Percentiles rank a stretch among this genome's conserved stretches.
These are phyloP conservation scores for Scatophagus argus DNA, from an alignment of 2,113 vertebrate genomes.

Conservation along the genomic window DNA sequence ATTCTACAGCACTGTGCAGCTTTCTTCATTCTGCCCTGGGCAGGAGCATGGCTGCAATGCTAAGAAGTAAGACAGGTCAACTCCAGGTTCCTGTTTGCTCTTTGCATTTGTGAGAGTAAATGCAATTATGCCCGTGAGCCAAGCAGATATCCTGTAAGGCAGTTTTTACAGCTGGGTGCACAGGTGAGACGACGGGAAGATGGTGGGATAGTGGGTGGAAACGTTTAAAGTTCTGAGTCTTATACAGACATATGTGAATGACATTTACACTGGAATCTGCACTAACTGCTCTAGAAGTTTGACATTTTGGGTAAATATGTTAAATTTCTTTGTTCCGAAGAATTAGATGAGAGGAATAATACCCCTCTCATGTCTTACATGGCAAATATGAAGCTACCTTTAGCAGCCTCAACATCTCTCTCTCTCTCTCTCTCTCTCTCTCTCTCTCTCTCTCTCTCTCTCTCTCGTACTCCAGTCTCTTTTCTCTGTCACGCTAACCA, in stretches of 20 bases:
- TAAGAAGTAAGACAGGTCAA: slow-evolving; percentile 61
- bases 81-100: slow-evolving; percentile 60
- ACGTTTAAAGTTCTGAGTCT: slow-evolving; percentile 16
- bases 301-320: background rate
- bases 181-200: slow-evolving; percentile 25
- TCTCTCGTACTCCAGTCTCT: slow-evolving; percentile 41
- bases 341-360: background rate
- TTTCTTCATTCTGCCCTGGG: slow-evolving; percentile 62
- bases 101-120: slow-evolving; percentile 61
- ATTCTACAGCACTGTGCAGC: slow-evolving; percentile 46
- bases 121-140: slow-evolving; percentile 57
- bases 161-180: slow-evolving; percentile 32
- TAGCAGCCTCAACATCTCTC: slow-evolving; percentile 37
- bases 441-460: too few species aligned
- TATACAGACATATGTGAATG: slow-evolving; percentile 7
- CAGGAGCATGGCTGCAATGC: slow-evolving; percentile 44
- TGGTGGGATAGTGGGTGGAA: slow-evolving; percentile 12
- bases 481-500: slow-evolving; percentile 65
- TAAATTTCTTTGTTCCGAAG: background rate
- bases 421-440: too few species aligned
- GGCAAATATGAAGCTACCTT: background rate
- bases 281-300: background rate
- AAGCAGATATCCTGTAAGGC: slow-evolving; percentile 57
- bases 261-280: slow-evolving; percentile 1
- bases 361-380: background rate